A percentile compares a stretch with the other conserved stretches of the same genome.
Evolutionary conservation across 1,140 invertebrate genomes (phyloP).

Genomic region (Platyura marginata): DNA sequence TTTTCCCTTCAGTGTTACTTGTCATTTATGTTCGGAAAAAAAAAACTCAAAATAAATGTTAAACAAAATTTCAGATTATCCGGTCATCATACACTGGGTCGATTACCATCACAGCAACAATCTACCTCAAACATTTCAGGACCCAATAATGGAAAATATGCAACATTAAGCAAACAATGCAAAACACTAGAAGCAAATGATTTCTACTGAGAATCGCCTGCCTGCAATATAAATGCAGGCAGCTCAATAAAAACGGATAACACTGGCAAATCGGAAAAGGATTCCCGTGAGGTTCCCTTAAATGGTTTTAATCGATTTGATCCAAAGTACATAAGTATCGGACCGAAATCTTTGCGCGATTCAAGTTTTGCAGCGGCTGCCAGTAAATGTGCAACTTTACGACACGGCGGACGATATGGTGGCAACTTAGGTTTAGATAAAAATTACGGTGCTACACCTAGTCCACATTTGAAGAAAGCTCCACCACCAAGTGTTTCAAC

Average conservation of each 20-base stretch:
- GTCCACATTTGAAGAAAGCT: conserved; percentile 20
- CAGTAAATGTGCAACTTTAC: conserved; percentile 21
- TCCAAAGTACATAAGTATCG: conserved; percentile 39
- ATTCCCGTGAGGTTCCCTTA: conserved; percentile 23
- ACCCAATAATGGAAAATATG: conserved; percentile 62
- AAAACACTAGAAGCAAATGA: conserved; percentile 85
- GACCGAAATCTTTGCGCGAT: conserved; percentile 31
- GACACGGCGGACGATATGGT: conserved; percentile 23
- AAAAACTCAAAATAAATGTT: too few relatives aligned
- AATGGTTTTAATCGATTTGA: conserved; percentile 36
- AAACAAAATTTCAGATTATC: too few relatives aligned
- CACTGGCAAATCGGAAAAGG: conserved; percentile 16
- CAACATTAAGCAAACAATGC: conserved; percentile 83
- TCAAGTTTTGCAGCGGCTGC: conserved; percentile 12
- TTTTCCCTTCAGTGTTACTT: neutral
- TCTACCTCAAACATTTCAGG: conserved; percentile 14
- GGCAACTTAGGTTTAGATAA: conserved; percentile 30
- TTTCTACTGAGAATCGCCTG: conserved; percentile 74
- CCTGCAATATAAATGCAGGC: conserved; percentile 30
- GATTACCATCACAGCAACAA: conserved; percentile 24
- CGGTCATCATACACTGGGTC: conserved; percentile 30
- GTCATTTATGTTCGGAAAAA: neutral
- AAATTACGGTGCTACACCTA: conserved; percentile 10
- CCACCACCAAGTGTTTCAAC: conserved; percentile 22
- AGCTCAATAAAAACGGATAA: conserved; percentile 7